A percentile compares a stretch with the other conserved stretches of the same genome.
phyloP scores from a whole-genome alignment of 2,113 vertebrate species.

The Rana temporaria region DNA sequence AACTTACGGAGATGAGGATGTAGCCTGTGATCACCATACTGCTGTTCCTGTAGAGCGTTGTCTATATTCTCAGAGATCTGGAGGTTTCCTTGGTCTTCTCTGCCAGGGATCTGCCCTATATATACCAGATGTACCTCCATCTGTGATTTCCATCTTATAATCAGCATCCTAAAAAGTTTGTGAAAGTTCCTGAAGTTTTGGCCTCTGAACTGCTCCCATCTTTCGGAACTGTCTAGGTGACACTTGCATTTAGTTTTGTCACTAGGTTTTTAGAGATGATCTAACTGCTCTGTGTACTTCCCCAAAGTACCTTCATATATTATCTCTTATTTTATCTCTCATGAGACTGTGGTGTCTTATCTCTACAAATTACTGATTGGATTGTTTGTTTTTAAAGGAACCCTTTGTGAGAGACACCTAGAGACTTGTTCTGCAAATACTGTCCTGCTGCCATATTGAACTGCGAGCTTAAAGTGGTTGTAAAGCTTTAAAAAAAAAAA shows the following conservation, averaged over 20 bases:
- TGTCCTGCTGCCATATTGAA: no score
- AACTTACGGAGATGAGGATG: background rate
- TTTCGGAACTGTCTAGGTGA: background rate
- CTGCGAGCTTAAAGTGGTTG: no score
- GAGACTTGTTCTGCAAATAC: no score
- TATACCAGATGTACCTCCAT: background rate
- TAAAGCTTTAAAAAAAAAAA: no score
- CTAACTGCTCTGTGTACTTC: background rate
- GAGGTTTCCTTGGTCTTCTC: background rate
- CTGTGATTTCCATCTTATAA: background rate
- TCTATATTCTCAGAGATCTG: conserved; percentile 2
- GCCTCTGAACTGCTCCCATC: background rate
- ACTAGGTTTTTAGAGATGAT: background rate
- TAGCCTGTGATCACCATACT: background rate
- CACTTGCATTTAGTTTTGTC: background rate
- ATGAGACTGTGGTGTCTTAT: no score
- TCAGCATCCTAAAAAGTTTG: background rate
- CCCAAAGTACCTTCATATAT: background rate
- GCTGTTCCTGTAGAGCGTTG: background rate
- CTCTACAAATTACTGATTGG: no score
- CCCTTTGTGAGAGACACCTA: no score
- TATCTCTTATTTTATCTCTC: background rate
- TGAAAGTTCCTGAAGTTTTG: conserved; percentile 1
- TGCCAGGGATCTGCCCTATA: background rate
- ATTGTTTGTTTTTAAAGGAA: no score